Conservation (phyloP, 1,140 invertebrate species). For the Subanguina moxae region DNA sequence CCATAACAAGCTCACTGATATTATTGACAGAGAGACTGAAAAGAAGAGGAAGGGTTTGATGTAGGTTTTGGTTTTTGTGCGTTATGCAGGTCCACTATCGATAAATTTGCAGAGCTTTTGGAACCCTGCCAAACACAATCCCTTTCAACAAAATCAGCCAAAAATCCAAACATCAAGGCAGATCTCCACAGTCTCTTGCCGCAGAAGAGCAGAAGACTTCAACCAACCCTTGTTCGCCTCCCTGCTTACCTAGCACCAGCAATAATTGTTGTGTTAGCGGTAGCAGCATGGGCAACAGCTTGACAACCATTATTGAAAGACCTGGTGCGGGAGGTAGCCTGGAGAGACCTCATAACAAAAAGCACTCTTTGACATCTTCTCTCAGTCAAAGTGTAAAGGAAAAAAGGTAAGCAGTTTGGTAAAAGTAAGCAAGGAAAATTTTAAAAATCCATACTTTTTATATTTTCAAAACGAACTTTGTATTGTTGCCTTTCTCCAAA, state of each 20-base stretch:
- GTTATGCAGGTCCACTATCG: background rate
- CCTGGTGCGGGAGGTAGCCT: background rate
- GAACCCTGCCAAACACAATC: background rate
- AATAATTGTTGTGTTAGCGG: background rate
- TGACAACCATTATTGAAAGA: background rate
- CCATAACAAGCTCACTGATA: slow-evolving; percentile 23
- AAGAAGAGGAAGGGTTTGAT: slow-evolving; percentile 27
- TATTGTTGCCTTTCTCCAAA: too few relatives aligned
- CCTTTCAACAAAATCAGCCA: background rate
- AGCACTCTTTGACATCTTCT: slow-evolving; percentile 6
- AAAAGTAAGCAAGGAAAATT: too few relatives aligned
- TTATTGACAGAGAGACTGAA: slow-evolving; percentile 35
- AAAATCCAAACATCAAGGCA: background rate
- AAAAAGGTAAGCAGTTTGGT: slow-evolving; percentile 8
- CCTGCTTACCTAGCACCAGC: background rate
- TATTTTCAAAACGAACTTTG: too few relatives aligned
- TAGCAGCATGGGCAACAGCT: background rate
- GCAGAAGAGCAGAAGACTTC: background rate
- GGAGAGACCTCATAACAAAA: background rate
- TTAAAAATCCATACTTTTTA: too few relatives aligned
- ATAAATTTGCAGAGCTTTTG: background rate
- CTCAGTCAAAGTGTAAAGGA: slow-evolving; percentile 20
- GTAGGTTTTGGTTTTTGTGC: slow-evolving; percentile 20
- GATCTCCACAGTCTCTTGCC: background rate
- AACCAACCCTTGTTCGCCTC: background rate